Conservation (phyloP, 2,888 invertebrate genomes). For the Drosophila planitibia region DNA sequence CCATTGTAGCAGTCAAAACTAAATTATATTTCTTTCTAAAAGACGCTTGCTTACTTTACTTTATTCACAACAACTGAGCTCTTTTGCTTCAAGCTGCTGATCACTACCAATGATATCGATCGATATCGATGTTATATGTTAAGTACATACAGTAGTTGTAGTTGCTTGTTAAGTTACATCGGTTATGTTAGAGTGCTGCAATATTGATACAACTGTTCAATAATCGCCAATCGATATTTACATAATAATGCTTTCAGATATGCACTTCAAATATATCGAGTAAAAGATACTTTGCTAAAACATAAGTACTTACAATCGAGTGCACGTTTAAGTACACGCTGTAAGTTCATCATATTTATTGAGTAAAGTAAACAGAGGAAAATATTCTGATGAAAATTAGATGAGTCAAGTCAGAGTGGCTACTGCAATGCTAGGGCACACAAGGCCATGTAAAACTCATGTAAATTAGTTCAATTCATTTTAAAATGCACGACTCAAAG, state of each 20-base stretch:
- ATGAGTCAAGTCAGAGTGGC: not conserved
- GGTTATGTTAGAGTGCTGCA: not conserved
- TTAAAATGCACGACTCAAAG: conserved; percentile 2
- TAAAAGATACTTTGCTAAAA: not conserved
- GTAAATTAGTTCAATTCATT: conserved; percentile 16
- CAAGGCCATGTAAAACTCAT: not conserved
- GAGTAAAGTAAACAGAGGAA: not conserved
- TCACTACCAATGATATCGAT: not conserved
- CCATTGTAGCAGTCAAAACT: not conserved
- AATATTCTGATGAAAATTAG: not conserved
- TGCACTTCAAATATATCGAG: not conserved
- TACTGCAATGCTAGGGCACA: not conserved
- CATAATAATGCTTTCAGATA: not conserved
- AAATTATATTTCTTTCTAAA: not conserved
- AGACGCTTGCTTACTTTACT: not conserved
- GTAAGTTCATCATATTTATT: not conserved
- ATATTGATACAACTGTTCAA: not conserved
- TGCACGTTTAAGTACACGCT: not conserved
- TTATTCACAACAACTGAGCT: not conserved
- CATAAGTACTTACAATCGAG: not conserved
- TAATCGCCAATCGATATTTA: conserved; percentile 2
- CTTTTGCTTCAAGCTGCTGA: not conserved
- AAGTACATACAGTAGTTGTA: too few relatives aligned
- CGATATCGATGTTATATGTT: not conserved
- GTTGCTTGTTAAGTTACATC: not conserved